Base-by-base conservation (phyloP, 2,888 invertebrate genomes). In the Parthenolecanium corni region DNA sequence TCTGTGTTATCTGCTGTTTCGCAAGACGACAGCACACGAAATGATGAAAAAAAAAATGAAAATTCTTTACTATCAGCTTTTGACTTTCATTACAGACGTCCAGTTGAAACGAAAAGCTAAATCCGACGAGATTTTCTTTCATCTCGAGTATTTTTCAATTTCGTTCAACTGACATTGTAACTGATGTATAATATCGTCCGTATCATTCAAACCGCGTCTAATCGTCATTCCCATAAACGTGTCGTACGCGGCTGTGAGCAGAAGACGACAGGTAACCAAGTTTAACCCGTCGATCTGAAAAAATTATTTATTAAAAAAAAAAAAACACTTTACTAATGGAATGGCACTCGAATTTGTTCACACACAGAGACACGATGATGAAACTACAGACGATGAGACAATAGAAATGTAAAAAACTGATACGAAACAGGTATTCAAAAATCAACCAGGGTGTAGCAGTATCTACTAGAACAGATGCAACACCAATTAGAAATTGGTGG, bases 261-360 rank as follows among this genome's bases (percentile, higher is more conserved):
- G 14, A 14, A 25, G 18, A n/a, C 49, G 49, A 58, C 36, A 51
- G 3, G 46, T 31, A 20, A 36, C 24, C 31, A 31, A 31, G 47
- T 47, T 47, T 36, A 58, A 36, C 14, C 58, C 58, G 18, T 58
- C 58, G 31, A 58, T 18, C 58, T 58, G 58, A 4, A 58, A 58
- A 40, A 16, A 40, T n/a, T n/a, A 52, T 51, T 53, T n/a, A 23
- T 42, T 12, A 12, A 42, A 31, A 31, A n/a, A n/a, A n/a, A n/a
- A n/a, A n/a, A n/a, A n/a, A n/a, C n/a, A n/a, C n/a, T n/a, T n/a
- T n/a, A n/a, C n/a, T n/a, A n/a, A n/a, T n/a, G n/a, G n/a, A n/a
- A n/a, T n/a, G n/a, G n/a, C n/a, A n/a, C n/a, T n/a, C n/a, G n/a
- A n/a, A n/a, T n/a, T n/a, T n/a, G n/a, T n/a, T 46, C 18, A 46